A percentile compares a stretch with the other conserved stretches of the same genome.
These are phyloP conservation scores for Halocynthia aurantium DNA, from an alignment of 23 tunicate genomes.

Conservation along the genomic window DNA sequence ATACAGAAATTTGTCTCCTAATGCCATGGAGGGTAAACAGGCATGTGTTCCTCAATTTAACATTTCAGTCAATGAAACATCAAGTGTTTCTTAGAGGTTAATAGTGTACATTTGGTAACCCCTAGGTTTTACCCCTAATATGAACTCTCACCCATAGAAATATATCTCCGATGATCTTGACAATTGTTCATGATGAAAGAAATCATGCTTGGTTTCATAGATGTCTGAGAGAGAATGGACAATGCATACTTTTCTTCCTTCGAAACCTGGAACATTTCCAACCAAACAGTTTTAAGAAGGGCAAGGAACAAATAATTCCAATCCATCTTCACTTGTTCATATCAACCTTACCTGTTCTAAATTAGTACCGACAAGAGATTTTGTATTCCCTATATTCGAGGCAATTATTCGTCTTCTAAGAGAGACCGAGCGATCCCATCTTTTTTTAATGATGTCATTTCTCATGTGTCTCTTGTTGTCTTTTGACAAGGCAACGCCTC, in stretches of 20 bases:
- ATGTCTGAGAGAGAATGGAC: background rate
- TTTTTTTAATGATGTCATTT: too few species aligned
- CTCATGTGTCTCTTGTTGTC: background rate
- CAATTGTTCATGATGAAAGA: conserved; percentile 1
- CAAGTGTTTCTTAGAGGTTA: too few species aligned
- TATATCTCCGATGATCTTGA: background rate
- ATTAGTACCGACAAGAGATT: background rate
- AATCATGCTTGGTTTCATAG: background rate
- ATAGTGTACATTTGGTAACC: too few species aligned
- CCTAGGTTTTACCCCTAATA: too few species aligned
- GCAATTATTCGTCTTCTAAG: too few species aligned
- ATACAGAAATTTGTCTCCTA: too few species aligned
- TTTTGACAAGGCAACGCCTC: conserved; percentile 2
- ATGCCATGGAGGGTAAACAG: too few species aligned
- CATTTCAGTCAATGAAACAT: too few species aligned
- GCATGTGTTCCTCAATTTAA: too few species aligned
- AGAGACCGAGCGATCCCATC: too few species aligned
- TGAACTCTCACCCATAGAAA: background rate
- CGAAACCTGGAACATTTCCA: background rate
- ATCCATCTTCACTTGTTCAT: background rate
- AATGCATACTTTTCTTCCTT: background rate
- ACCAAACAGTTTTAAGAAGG: too few species aligned
- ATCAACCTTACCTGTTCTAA: conserved; percentile 1
- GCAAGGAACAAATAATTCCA: background rate
- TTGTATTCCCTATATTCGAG: too few species aligned